phyloP scores from a whole-genome alignment of 2,797 vertebrate species.

The Protonibea diacanthus region DNA sequence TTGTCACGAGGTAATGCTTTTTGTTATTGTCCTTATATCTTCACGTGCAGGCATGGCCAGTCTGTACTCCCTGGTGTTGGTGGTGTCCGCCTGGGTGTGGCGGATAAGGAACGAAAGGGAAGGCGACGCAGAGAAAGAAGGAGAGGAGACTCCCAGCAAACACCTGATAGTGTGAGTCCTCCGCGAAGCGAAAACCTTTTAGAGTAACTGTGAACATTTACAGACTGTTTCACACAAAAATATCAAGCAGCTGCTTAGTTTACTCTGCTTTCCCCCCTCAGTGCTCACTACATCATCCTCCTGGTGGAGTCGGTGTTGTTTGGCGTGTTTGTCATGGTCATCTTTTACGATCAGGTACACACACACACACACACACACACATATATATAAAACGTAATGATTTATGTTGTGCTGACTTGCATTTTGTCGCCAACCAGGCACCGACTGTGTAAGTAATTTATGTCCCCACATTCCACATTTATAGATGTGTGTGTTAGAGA shows the following conservation, averaged over 20 bases:
- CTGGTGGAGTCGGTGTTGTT: constrained; percentile 90
- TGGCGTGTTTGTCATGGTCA: constrained; percentile 89
- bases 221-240: no score
- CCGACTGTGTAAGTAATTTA: no score
- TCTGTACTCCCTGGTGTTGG: constrained; percentile 86
- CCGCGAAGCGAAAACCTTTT: not conserved
- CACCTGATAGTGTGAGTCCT: constrained; percentile 86
- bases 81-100: constrained; percentile 88
- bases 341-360: constrained; percentile 91
- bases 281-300: constrained; percentile 89
- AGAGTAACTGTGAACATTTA: not conserved
- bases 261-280: constrained; percentile 45
- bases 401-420: not conserved
- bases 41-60: constrained; percentile 85
- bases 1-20: not conserved
- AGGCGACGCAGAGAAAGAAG: constrained; percentile 71
- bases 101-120: constrained; percentile 80
- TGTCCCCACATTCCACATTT: no score
- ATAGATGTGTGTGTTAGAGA: no score
- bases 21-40: not conserved
- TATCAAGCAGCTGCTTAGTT: not conserved
- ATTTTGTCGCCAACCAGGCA: not conserved
- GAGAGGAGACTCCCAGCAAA: constrained; percentile 74
- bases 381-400: not conserved
- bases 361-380: constrained; percentile 18